Evolutionary conservation across 2,113 vertebrate species (phyloP), one percentile per base, ranked within the genome.

Genomic region (Plestiodon gilberti): DNA sequence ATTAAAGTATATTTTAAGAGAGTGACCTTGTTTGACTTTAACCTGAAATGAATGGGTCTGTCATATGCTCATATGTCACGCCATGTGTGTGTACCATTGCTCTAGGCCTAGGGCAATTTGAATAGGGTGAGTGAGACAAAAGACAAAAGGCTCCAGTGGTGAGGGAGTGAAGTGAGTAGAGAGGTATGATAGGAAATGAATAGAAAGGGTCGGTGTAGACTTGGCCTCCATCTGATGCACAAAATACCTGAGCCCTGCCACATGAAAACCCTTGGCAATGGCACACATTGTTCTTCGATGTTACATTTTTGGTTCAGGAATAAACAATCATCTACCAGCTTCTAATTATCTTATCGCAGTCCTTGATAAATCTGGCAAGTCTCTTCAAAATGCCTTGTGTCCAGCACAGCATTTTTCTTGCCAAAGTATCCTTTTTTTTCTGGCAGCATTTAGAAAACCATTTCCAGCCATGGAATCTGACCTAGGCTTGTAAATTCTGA

Each of bases 401-500:
- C 87, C 90, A 96, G 94, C 90, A 92, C 95, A 96, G 94, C 95
- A 92, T 89, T 95, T 95, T 87, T 86, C 4, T 95, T 89, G 95
- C 96, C 95, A 96, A 95, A 93, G 91, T 81, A 93, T 95, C 95
- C 93, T 95, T 94, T 89, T n/a, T n/a, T 35, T 13, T 48, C 95
- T 97, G 96, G 96, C 95, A 95, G 81, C 18, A 70, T 90, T 70
- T 89, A 88, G 85, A 89, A 93, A 57, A 57, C 55, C 55, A 87
- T 93, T 96, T 93, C 90, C 93, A 96, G 88, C 25, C 82, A 87
- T 96, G 94, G 93, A 95, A 95, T 94, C 93, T 95, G 90, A 96
- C 89, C 86, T 94, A 95, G 93, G 91, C 93, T 95, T 96, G 93
- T 93, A 95, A 96, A 96, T 94, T 96, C 90, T 96, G 94, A 94